Conservation (phyloP, 2,113 vertebrate species). For the Chitala chitala region DNA sequence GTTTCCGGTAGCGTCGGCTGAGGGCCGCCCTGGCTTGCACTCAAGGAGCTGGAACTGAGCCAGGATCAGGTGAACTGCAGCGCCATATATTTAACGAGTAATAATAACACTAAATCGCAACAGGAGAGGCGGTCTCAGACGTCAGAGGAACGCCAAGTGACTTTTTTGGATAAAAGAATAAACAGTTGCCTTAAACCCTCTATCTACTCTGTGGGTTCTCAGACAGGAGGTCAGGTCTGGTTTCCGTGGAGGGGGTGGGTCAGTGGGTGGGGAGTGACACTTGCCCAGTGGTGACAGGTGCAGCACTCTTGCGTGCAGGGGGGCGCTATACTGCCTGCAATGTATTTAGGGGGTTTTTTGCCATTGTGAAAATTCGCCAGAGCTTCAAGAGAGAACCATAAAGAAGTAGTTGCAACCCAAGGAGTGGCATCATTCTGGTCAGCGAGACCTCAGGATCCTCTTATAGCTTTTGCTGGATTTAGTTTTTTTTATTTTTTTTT, state of each 20-base stretch:
- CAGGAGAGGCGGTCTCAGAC: neutral
- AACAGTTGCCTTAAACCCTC: slow-evolving; percentile 94
- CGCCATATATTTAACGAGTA: slow-evolving; percentile 30
- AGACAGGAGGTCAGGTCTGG: slow-evolving; percentile 23
- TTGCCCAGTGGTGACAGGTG: slow-evolving; percentile 7
- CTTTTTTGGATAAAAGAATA: slow-evolving; percentile 32
- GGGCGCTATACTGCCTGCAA: slow-evolving; percentile 10
- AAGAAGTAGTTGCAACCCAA: slow-evolving; percentile 40
- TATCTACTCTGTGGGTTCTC: slow-evolving; percentile 61
- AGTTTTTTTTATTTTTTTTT: slow-evolving; percentile 36
- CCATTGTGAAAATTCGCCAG: slow-evolving; percentile 51
- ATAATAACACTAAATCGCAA: slow-evolving; percentile 13
- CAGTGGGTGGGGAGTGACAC: neutral
- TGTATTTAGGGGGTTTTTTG: slow-evolving; percentile 65
- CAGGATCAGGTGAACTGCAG: slow-evolving; percentile 37
- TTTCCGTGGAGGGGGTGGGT: slow-evolving; percentile 6
- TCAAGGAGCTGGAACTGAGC: slow-evolving; percentile 16
- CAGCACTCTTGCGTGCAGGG: neutral
- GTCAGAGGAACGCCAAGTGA: slow-evolving; percentile 29
- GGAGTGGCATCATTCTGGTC: slow-evolving; percentile 60
- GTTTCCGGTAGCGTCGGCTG: slow-evolving; percentile 16
- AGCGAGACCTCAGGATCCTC: slow-evolving; percentile 59
- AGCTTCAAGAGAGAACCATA: slow-evolving; percentile 27
- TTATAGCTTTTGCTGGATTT: slow-evolving; percentile 47
- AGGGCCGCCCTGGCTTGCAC: neutral